Conservation (phyloP, 2,113 vertebrate species). For the Scopus umbretta region DNA sequence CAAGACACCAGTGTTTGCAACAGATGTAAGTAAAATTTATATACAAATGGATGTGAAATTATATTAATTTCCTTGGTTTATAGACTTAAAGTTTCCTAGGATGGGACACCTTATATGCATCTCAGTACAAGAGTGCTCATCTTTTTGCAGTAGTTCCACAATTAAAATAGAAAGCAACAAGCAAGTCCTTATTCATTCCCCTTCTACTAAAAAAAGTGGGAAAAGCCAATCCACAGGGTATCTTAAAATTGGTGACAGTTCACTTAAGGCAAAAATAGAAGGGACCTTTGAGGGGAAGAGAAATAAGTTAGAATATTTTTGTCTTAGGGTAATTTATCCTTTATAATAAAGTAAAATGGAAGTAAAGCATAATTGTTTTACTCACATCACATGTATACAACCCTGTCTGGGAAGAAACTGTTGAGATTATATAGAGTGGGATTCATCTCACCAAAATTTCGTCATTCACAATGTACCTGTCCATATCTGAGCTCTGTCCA, state of each 20-base stretch:
- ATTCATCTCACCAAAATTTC: not conserved
- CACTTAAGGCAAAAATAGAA: not conserved
- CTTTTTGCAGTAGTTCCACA: not conserved
- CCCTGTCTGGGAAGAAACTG: not conserved
- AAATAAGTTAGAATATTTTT: not conserved
- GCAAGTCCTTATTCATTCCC: not conserved
- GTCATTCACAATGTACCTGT: not conserved
- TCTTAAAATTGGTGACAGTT: not conserved
- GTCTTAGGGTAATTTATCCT: not conserved
- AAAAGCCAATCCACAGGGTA: not conserved
- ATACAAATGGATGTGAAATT: not conserved
- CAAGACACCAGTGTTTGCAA: not conserved
- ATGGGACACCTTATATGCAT: not conserved
- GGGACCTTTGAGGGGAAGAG: not conserved
- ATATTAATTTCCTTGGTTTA: not conserved
- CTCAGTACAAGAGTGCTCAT: not conserved
- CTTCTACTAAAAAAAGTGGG: not conserved
- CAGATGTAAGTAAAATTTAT: not conserved
- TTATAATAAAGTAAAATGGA: not conserved
- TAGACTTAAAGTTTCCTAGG: not conserved
- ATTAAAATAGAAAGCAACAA: not conserved
- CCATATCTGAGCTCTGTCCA: not conserved
- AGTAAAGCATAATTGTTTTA: not conserved
- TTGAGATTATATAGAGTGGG: not conserved
- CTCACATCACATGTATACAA: not conserved